phyloP scores from a whole-genome alignment of 2,113 vertebrate genomes.

The Formicarius rufipectus region DNA sequence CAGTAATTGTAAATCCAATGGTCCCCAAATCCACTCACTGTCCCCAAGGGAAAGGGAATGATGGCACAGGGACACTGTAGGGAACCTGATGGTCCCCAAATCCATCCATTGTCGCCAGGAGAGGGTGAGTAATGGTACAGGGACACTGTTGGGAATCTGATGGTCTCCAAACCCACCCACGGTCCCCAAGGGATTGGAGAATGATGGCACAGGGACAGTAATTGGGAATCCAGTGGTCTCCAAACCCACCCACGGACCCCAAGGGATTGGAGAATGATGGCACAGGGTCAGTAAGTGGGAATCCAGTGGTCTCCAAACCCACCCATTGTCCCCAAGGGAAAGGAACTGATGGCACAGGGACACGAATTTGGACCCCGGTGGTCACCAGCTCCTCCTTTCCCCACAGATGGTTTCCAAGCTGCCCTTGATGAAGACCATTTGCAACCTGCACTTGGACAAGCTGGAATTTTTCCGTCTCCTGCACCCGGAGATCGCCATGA shows the following conservation, averaged over 20 bases:
- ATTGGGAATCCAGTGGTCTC: background rate
- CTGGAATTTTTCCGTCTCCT: constrained; percentile 89
- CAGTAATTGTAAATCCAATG: fast-evolving
- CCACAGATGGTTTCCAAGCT: constrained; percentile 87
- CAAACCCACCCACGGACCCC: background rate
- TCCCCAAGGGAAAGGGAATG: background rate
- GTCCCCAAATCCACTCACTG: background rate
- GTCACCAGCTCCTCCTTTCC: background rate
- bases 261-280: background rate
- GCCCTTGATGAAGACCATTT: constrained; percentile 88
- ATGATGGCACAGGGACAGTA: background rate
- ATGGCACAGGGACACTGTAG: background rate
- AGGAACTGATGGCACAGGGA: background rate
- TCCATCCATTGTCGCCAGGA: fast-evolving
- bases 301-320: background rate
- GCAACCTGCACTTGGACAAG: constrained; percentile 90
- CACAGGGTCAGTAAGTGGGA: too few species aligned
- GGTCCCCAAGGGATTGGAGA: background rate
- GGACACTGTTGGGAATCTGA: background rate
- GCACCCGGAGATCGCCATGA: constrained; percentile 85
- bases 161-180: background rate
- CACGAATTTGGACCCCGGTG: fast-evolving
- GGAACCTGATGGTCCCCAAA: background rate
- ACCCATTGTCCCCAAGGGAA: background rate
- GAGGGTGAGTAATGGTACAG: background rate